Evolutionary conservation across 1,140 invertebrate genomes (phyloP).

Genomic region (Drosophila leontia): DNA sequence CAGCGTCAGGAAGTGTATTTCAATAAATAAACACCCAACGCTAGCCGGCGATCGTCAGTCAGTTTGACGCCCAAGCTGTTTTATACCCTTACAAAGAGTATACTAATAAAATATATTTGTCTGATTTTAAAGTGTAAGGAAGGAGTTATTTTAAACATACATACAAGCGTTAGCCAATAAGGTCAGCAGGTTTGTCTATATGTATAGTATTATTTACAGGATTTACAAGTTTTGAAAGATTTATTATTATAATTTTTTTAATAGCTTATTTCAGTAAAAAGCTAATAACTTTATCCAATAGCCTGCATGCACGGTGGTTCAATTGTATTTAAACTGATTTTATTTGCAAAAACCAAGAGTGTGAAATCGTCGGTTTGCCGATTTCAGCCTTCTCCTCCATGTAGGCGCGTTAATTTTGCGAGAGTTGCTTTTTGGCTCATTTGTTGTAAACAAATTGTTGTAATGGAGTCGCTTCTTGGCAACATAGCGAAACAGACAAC

Average conservation of each 20-base stretch:
- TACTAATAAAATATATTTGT: neutral
- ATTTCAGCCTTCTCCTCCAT: neutral
- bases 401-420: conserved; percentile 21
- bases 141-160: neutral
- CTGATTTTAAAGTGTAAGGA: neutral
- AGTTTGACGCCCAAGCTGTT: conserved; percentile 54
- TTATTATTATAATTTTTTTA: no score
- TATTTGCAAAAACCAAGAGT: neutral
- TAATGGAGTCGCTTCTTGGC: conserved; percentile 21
- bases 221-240: no score
- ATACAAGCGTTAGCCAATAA: neutral
- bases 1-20: conserved; percentile 22
- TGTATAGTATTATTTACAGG: no score
- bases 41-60: conserved; percentile 30
- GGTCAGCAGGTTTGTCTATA: no score
- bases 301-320: no score
- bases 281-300: no score
- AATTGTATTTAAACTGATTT: no score
- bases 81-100: neutral
- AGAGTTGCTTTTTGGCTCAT: conserved; percentile 2
- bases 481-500: conserved; percentile 8
- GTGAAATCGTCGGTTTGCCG: neutral
- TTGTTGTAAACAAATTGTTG: conserved; percentile 45
- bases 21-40: conserved; percentile 12
- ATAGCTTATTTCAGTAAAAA: no score